Base-by-base conservation (phyloP, 2,888 invertebrate species). In the Panopea generosa region DNA sequence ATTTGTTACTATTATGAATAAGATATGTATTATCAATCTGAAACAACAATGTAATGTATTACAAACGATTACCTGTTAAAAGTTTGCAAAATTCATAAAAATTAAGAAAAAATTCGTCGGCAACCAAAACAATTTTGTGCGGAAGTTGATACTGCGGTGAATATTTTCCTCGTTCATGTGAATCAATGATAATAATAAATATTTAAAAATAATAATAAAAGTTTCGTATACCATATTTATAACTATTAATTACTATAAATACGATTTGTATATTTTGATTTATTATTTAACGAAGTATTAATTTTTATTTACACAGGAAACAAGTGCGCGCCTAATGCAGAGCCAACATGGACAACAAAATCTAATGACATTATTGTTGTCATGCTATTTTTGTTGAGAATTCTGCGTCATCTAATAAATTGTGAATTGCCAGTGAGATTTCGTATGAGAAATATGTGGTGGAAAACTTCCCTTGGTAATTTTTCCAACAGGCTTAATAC, bases 401-500 rank as follows among this genome's bases (percentile, higher is more conserved):
- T 52, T 38, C 7, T 60, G 9, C 61, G 33, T 62, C 61, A 68
- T 38, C 68, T 63, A 52, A 27, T 66, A 61, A 63, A 52, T 71
- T 62, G 49, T 71, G 45, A 59, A 52, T 16, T 80, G n/a, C 66
- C 60, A 3, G n/a, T 50, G 43, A 47, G 57, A n/a, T 69, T 62
- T 57, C 74, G 73, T 74, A 60, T 59, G 40, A 70, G 77, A 75
- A 86, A 85, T 62, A 88, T 88, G 88, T 87, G 86, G 85, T 72
- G 84, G 79, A 84, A 83, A 76, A 68, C 77, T 7, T 57, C 70
- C 38, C 22, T 86, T 14, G 77, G 73, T 20, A 87, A 81, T 76
- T 76, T 83, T 22, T 45, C 79, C 1, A 82, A 77, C 61, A 80
- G 79, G 70, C 63, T 87, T 43, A 86, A 85, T 74, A 84, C 86